A percentile compares a stretch with the other conserved stretches of the same genome.
Evolutionary conservation across 1,140 invertebrate genomes (phyloP).

Genomic region (Pararge aegeria): DNA sequence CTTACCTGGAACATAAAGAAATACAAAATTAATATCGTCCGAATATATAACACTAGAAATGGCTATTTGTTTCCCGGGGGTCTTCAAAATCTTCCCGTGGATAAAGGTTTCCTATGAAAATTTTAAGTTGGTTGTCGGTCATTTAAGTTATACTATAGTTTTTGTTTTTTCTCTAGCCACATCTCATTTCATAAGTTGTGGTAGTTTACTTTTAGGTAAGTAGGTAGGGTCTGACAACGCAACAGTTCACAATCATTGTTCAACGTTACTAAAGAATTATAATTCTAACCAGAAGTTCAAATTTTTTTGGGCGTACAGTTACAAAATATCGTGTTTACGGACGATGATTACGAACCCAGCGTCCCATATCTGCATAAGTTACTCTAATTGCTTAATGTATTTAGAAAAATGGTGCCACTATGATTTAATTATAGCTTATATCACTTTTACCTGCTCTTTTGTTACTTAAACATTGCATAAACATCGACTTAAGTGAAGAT

Average conservation of each 20-base stretch:
- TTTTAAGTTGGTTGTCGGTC: too few species aligned
- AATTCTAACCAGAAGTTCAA: slow-evolving; percentile 16
- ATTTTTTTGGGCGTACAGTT: slow-evolving; percentile 17
- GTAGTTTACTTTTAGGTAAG: too few species aligned
- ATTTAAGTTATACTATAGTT: too few species aligned
- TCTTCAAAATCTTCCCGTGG: too few species aligned
- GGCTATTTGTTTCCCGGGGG: too few species aligned
- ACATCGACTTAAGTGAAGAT: slow-evolving; percentile 5
- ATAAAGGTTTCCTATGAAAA: too few species aligned
- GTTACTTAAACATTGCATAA: slow-evolving; percentile 19
- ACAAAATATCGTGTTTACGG: slow-evolving; percentile 25
- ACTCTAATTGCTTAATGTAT: slow-evolving; percentile 21
- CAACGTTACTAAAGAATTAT: slow-evolving; percentile 15
- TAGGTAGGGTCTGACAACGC: too few species aligned
- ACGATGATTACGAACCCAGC: slow-evolving; percentile 20
- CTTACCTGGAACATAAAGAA: not conserved
- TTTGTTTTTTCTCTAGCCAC: too few species aligned
- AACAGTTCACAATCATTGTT: not conserved
- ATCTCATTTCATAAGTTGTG: too few species aligned
- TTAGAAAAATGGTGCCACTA: slow-evolving; percentile 14
- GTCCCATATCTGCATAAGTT: slow-evolving; percentile 15
- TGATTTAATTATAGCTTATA: slow-evolving; percentile 10
- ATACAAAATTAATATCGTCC: not conserved
- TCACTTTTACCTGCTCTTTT: slow-evolving; percentile 12
- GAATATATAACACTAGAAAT: too few species aligned